Conservation (phyloP, 2,113 vertebrate species). For the Ceyx melanurus region DNA sequence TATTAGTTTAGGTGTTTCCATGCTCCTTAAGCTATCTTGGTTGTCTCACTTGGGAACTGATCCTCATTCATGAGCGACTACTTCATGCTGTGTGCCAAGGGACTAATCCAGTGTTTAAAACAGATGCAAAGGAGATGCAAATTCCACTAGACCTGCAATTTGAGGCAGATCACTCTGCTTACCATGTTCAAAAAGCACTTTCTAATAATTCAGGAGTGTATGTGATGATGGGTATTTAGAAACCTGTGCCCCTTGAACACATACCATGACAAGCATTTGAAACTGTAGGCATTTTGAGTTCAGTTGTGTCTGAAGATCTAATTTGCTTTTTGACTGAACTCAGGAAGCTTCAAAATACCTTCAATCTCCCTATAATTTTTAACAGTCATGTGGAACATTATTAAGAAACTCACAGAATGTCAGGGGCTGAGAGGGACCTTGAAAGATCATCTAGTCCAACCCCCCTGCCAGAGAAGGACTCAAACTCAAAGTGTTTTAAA, state of each 20-base stretch:
- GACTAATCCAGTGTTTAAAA: not conserved
- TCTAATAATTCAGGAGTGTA: not conserved
- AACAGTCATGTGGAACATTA: not conserved
- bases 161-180: not conserved
- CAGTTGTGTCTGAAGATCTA: not conserved
- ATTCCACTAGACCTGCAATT: not conserved
- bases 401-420: not conserved
- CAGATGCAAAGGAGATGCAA: not conserved
- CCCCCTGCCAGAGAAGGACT: no score
- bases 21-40: not conserved
- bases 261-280: not conserved
- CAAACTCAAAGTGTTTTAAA: not conserved
- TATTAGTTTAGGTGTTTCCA: not conserved
- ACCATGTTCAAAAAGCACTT: not conserved
- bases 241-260: fast-evolving
- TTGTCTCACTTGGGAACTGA: not conserved
- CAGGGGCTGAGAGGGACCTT: no score
- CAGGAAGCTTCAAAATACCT: not conserved
- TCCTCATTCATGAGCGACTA: not conserved
- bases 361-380: not conserved
- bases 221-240: not conserved
- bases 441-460: no score
- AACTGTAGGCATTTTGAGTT: not conserved
- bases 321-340: not conserved
- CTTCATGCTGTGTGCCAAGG: not conserved